Percentiles rank a stretch among this genome's conserved stretches.
phyloP scores from a whole-genome alignment of 2,888 invertebrate genomes.

The Bugula neritina region DNA sequence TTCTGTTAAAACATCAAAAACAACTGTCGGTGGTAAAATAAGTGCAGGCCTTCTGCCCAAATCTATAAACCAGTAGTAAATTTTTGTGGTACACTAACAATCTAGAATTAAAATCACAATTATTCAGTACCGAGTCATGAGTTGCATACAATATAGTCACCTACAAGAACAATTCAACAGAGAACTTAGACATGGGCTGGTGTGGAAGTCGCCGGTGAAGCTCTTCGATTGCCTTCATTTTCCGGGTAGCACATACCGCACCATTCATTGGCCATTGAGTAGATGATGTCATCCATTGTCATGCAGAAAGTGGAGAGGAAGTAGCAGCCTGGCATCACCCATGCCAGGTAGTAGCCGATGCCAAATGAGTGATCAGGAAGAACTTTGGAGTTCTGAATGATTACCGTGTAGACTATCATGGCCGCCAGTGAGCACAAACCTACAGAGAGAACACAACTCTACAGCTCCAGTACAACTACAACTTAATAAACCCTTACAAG shows the following conservation, averaged over 20 bases:
- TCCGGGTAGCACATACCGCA: background rate
- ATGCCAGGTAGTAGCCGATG: constrained; percentile 49
- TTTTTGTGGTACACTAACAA: no score
- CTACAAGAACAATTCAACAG: no score
- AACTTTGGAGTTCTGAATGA: constrained; percentile 39
- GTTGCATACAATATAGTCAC: no score
- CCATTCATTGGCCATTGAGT: constrained; percentile 7
- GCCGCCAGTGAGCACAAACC: constrained; percentile 46
- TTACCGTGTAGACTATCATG: constrained; percentile 48
- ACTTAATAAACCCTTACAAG: background rate
- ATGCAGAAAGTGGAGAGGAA: constrained; percentile 45
- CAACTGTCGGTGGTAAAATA: no score
- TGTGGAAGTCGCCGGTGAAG: background rate
- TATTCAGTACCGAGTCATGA: no score
- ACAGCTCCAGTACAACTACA: background rate
- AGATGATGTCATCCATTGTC: constrained; percentile 46
- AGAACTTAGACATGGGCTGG: background rate
- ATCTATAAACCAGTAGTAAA: no score
- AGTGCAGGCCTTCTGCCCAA: no score
- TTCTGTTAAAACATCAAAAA: no score
- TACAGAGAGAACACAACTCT: constrained; percentile 33
- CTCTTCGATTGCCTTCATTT: background rate
- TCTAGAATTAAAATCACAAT: no score
- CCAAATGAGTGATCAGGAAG: constrained; percentile 42
- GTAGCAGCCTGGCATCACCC: constrained; percentile 49